Evolutionary conservation across 2,888 invertebrate genomes (phyloP), one percentile per base, ranked within the genome.

Genomic region (Papilio gigon): DNA sequence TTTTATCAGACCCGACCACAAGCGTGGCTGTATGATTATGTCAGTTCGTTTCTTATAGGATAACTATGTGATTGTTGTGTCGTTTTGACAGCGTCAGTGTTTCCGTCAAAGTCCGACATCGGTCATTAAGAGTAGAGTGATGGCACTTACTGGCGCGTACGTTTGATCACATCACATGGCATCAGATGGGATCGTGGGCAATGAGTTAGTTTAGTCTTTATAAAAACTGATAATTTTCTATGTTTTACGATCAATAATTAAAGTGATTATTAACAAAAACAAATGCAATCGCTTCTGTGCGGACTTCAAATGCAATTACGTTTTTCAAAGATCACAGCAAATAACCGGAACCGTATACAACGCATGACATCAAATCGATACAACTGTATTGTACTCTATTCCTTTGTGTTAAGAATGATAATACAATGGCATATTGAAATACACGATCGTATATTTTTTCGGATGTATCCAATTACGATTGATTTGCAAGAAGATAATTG

Each of bases 171-270:
- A n/a, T n/a, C n/a, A n/a, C n/a, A n/a, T n/a, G n/a, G n/a, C n/a
- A n/a, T n/a, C n/a, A n/a, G n/a, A n/a, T n/a, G n/a, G n/a, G n/a
- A n/a, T n/a, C n/a, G n/a, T n/a, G n/a, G n/a, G n/a, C n/a, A n/a
- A n/a, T n/a, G n/a, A n/a, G n/a, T n/a, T n/a, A n/a, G 22, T 22
- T 1, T 47, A 47, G 12, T 2, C 4, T 22, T 47, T 22, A 1
- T 4, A 20, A 12, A 5, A 44, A 22, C 11, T 9, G 20, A 53
- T 35, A 60, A 66, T 25, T 9, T n/a, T 20, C 4, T 27, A 42
- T 17, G 22, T 25, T 61, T 61, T 33, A 44, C 44, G 25, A 68
- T 44, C 53, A 25, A 44, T 63, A 68, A 68, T 68, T 63, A 27
- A 1, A 22, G 40, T 8, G 56, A 67, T 61, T 53, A 62, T 62